Conservation (phyloP, 1,140 invertebrate genomes). For the Drosophila athabasca region DNA sequence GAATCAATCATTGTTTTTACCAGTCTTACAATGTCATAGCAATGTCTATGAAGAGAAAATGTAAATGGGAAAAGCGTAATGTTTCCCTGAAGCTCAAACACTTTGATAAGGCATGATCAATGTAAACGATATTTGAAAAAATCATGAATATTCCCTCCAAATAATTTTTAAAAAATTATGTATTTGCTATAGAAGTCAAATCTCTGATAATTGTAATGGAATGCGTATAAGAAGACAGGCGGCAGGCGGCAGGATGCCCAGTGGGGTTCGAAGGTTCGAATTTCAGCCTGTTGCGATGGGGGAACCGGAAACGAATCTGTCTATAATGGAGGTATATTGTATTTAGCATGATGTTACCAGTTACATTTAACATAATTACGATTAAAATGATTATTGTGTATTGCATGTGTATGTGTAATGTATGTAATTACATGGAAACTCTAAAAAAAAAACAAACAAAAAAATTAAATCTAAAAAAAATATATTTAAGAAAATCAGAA, state of each 20-base stretch:
- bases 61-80: slow-evolving; percentile 37
- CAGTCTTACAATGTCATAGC: slow-evolving; percentile 37
- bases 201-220: slow-evolving; percentile 69
- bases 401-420: slow-evolving; percentile 78
- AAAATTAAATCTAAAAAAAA: slow-evolving; percentile 15
- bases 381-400: slow-evolving; percentile 79
- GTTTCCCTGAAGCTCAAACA: slow-evolving; percentile 51
- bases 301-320: slow-evolving; percentile 13
- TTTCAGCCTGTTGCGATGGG: slow-evolving; percentile 40
- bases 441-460: slow-evolving; percentile 26
- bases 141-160: slow-evolving; percentile 83
- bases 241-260: not conserved
- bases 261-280: slow-evolving; percentile 14
- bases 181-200: slow-evolving; percentile 68
- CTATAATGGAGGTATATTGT: slow-evolving; percentile 60
- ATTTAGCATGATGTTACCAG: slow-evolving; percentile 79
- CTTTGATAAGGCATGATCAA: slow-evolving; percentile 62
- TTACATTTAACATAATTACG: slow-evolving; percentile 75
- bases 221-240: not conserved
- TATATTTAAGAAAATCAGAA: slow-evolving; percentile 45
- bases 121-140: slow-evolving; percentile 69
- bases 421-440: slow-evolving; percentile 73
- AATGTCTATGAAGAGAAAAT: slow-evolving; percentile 4
- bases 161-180: slow-evolving; percentile 83
- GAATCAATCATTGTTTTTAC: slow-evolving; percentile 34